phyloP scores from a whole-genome alignment of 1,140 invertebrate species.

The Drosophila elegans region DNA sequence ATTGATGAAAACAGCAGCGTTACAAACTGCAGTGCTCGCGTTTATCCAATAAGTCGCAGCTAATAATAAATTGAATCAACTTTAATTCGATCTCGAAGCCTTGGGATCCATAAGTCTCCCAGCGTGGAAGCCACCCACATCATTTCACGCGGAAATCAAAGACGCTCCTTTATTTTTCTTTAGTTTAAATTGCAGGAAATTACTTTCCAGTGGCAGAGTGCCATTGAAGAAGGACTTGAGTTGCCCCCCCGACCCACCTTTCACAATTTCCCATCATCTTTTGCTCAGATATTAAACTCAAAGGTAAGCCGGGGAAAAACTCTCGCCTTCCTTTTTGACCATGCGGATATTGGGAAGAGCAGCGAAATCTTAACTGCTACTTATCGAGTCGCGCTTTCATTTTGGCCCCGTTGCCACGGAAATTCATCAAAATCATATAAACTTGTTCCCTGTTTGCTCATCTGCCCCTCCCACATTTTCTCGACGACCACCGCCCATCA shows the following conservation, averaged over 20 bases:
- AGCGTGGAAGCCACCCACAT: slow-evolving; percentile 23
- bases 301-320: slow-evolving; percentile 50
- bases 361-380: slow-evolving; percentile 80
- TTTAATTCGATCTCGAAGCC: slow-evolving; percentile 45
- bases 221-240: background rate
- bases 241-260: no score
- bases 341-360: slow-evolving; percentile 66
- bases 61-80: slow-evolving; percentile 78
- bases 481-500: no score
- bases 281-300: slow-evolving; percentile 73
- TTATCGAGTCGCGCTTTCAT: slow-evolving; percentile 76
- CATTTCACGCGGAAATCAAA: slow-evolving; percentile 83
- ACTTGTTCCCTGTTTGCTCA: slow-evolving; percentile 63
- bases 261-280: slow-evolving; percentile 34
- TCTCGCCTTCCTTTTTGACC: slow-evolving; percentile 37
- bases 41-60: slow-evolving; percentile 33
- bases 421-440: slow-evolving; percentile 84
- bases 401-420: slow-evolving; percentile 81
- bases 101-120: background rate
- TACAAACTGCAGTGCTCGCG: slow-evolving; percentile 16
- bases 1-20: slow-evolving; percentile 16
- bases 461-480: background rate
- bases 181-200: slow-evolving; percentile 84
- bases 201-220: slow-evolving; percentile 67
- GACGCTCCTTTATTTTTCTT: slow-evolving; percentile 83